phyloP scores from a whole-genome alignment of 2,888 invertebrate genomes.

The Phytoseiulus persimilis region DNA sequence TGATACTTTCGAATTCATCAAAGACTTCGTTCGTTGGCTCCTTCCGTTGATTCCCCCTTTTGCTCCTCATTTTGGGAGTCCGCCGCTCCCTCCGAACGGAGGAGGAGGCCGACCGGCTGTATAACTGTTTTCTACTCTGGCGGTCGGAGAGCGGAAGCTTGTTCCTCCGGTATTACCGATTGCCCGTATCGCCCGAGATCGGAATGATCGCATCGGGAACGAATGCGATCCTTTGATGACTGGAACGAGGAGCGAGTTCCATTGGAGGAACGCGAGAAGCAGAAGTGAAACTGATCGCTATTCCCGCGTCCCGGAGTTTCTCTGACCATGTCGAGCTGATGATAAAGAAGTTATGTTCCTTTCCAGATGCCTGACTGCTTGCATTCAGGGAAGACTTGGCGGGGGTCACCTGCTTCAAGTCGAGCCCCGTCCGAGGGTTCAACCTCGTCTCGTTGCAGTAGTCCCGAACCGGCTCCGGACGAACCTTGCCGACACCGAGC shows the following conservation, averaged over 20 bases:
- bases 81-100: background rate
- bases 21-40: conserved; percentile 7
- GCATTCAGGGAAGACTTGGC: conserved; percentile 18
- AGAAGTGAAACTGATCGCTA: too few relatives aligned
- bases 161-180: background rate
- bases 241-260: too few relatives aligned
- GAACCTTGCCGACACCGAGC: conserved; percentile 12
- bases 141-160: background rate
- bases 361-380: conserved; percentile 36
- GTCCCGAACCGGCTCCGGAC: conserved; percentile 32
- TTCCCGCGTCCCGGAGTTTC: too few relatives aligned
- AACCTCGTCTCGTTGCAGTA: background rate
- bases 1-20: conserved; percentile 39
- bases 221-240: background rate
- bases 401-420: conserved; percentile 25
- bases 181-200: background rate
- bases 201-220: background rate
- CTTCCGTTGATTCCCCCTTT: background rate
- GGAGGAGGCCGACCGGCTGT: background rate
- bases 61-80: background rate
- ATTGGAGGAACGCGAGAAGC: too few relatives aligned
- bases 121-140: background rate
- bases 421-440: conserved; percentile 29
- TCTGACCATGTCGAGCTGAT: too few relatives aligned
- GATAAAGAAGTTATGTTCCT: too few relatives aligned